Base-by-base conservation (phyloP, 2,797 vertebrate species). In the Orientallactaga sibirica region DNA sequence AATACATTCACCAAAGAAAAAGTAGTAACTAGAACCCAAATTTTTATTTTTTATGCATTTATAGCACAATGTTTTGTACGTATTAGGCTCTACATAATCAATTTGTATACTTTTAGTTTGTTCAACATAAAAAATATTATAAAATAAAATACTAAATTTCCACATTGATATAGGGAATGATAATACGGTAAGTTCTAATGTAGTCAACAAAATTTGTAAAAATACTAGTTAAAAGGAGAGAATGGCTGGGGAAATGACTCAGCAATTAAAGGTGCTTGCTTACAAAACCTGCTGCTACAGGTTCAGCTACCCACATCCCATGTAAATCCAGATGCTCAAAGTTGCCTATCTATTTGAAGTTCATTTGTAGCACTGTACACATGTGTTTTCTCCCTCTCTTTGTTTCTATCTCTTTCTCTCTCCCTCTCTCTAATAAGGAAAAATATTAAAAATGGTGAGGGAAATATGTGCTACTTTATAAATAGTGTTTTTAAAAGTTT, bases 71-170 rank as follows among this genome's bases (percentile, higher is more conserved):
- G 6, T 5, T 89, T 83, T 71, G 29, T 41, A 58, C 2, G 62
- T n/a, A 74, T 75, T 75, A 68, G 25, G 1, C 4, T 52, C 2
- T 48, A 18, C 19, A n/a, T 0, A 92, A 37, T 84, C 2, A 66
- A 52, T 79, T 76, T 64, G 5, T 88, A 77, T 82, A 78, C 85
- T 89, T 27, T 48, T 76, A 74, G 22, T 76, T 83, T 64, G 78
- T 81, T 86, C 15, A 80, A 0, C 48, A 18, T 86, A 6, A 10
- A 16, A 81, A 88, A 9, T 82, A 76, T 24, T 78, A 7, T 37
- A 87, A 27, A 2, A 64, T 48, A 27, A 27, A 25, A 7, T 75
- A 85, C 62, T 52, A 11, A 91, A 84, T 66, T 91, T 16, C 20
- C 15, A 41, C 29, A 52, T n/a, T 86, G 25, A 15, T 24, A 12